Evolutionary conservation across 2,888 invertebrate genomes (phyloP).

Genomic region (Cephalotes varians): DNA sequence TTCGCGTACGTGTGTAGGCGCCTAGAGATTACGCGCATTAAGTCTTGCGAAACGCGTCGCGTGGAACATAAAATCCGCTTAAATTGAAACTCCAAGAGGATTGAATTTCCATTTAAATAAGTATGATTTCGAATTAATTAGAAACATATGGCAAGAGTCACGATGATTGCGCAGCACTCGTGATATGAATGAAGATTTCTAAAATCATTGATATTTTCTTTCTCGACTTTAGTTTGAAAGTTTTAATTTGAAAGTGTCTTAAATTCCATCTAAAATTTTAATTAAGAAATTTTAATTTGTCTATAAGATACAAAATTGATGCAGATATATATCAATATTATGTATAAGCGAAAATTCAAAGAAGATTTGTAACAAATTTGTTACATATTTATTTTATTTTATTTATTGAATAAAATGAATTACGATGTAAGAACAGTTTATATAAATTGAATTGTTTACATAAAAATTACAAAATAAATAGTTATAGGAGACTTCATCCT

Average conservation of each 20-base stretch:
- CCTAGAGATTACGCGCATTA: conserved; percentile 37
- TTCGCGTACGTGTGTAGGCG: conserved; percentile 9
- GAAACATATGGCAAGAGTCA: background rate
- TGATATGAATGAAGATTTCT: background rate
- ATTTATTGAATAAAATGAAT: background rate
- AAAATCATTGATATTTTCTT: background rate
- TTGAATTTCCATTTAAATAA: conserved; percentile 4
- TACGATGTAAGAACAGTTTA: background rate
- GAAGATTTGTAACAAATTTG: background rate
- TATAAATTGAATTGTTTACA: background rate
- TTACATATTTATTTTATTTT: conserved; percentile 1
- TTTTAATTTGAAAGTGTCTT: background rate
- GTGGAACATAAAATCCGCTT: conserved; percentile 13
- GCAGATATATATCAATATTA: background rate
- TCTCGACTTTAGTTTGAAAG: background rate
- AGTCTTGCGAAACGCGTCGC: background rate
- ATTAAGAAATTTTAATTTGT: background rate
- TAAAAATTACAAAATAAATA: background rate
- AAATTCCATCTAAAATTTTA: background rate
- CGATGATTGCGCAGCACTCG: background rate
- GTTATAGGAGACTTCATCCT: too few species aligned
- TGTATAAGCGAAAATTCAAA: background rate
- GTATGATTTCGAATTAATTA: conserved; percentile 18
- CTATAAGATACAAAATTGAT: background rate
- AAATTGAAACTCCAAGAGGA: background rate